phyloP scores from a whole-genome alignment of 2,888 invertebrate genomes.

The Troglohyphantes excavatus region DNA sequence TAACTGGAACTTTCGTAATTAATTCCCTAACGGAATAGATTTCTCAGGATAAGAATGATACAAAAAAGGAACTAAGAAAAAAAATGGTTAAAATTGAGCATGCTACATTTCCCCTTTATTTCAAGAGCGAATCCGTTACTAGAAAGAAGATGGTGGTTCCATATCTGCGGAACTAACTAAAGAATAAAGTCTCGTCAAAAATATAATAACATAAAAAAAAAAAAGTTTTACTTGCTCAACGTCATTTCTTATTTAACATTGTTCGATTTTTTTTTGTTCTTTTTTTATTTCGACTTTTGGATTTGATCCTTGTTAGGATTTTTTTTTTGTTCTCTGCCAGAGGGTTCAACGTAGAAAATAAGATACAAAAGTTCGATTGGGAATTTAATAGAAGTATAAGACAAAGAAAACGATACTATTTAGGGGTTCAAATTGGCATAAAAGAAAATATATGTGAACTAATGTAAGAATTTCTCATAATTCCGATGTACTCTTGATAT shows the following conservation, averaged over 20 bases:
- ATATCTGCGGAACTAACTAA: slow-evolving; percentile 38
- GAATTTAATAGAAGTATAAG: background rate
- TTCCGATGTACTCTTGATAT: too few relatives aligned
- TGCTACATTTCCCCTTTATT: slow-evolving; percentile 14
- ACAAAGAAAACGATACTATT: background rate
- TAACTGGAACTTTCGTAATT: slow-evolving; percentile 55
- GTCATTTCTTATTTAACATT: slow-evolving; percentile 63
- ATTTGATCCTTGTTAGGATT: slow-evolving; percentile 31
- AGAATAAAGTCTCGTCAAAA: slow-evolving; percentile 43
- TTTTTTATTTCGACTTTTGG: slow-evolving; percentile 1
- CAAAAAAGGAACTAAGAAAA: slow-evolving; percentile 16
- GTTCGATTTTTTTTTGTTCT: slow-evolving; percentile 13
- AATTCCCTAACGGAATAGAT: slow-evolving; percentile 54
- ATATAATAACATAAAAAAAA: slow-evolving; percentile 47
- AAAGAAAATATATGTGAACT: background rate
- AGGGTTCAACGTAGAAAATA: slow-evolving; percentile 13
- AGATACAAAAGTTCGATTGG: slow-evolving; percentile 10
- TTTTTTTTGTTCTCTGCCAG: slow-evolving; percentile 5
- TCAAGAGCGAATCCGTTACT: background rate
- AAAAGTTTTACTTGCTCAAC: slow-evolving; percentile 32
- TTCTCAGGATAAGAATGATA: slow-evolving; percentile 50
- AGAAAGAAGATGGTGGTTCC: slow-evolving; percentile 45
- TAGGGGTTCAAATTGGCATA: slow-evolving; percentile 13
- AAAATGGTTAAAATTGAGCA: slow-evolving; percentile 37
- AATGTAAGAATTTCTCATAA: too few relatives aligned